These are phyloP conservation scores for Phrynocephalus versicolor DNA, from an alignment of 2,113 vertebrate genomes.

Conservation along the genomic window DNA sequence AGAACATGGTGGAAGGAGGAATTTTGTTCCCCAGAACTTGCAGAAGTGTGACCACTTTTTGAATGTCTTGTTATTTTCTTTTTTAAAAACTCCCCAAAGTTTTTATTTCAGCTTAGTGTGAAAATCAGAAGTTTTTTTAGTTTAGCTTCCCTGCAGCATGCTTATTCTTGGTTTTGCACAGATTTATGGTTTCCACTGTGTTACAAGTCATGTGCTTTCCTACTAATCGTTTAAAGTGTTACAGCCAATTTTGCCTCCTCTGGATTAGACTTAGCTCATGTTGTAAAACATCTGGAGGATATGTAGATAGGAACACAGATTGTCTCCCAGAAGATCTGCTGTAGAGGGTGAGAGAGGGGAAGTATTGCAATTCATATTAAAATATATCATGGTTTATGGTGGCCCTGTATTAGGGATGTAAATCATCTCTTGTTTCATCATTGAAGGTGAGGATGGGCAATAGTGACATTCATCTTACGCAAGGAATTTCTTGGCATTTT, in stretches of 20 bases:
- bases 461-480: no score
- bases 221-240: background rate
- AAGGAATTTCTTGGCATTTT: no score
- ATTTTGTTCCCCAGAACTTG: background rate
- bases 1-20: background rate
- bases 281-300: background rate
- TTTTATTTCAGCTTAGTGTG: no score
- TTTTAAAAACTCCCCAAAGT: no score
- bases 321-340: no score
- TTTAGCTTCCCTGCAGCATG: background rate
- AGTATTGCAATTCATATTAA: no score
- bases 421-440: no score
- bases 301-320: background rate
- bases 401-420: background rate
- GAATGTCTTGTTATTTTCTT: background rate
- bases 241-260: background rate
- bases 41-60: no score
- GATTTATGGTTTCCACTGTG: background rate
- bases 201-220: background rate
- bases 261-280: background rate
- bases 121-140: no score
- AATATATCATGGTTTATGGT: background rate
- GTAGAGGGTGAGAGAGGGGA: no score
- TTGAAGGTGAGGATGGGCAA: no score
- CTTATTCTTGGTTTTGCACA: background rate